Percentiles rank a stretch among this genome's conserved stretches.
Evolutionary conservation across 2,797 vertebrate species (phyloP).

Genomic region (Aselliscus stoliczkanus): DNA sequence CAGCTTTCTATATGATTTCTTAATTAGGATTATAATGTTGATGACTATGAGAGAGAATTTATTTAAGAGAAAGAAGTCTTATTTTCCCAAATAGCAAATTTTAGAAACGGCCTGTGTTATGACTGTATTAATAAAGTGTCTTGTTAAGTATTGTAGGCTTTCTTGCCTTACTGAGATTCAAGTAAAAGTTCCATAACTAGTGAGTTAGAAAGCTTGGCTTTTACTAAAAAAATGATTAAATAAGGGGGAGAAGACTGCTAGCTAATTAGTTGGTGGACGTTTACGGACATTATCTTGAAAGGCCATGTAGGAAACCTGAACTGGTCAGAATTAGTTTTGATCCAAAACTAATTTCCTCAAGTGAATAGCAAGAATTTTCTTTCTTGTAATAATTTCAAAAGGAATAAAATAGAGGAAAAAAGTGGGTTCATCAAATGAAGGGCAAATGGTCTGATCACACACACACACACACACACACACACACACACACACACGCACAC

Average conservation of each 20-base stretch:
- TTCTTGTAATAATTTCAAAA: conserved; percentile 46
- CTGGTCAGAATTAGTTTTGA: neutral
- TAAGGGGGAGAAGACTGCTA: neutral
- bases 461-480: neutral
- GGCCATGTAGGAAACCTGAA: neutral
- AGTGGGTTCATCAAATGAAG: conserved; percentile 33
- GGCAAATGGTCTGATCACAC: neutral
- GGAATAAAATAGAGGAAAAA: neutral
- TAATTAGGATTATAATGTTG: neutral
- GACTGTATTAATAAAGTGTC: neutral
- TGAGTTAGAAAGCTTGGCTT: conserved; percentile 21
- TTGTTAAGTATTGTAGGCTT: neutral
- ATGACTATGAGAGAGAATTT: neutral
- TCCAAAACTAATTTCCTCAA: conserved; percentile 53
- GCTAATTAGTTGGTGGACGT: neutral
- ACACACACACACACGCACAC: neutral
- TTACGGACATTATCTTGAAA: neutral
- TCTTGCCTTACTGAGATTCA: neutral
- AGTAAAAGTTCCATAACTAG: conserved; percentile 7
- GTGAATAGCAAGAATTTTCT: conserved; percentile 49
- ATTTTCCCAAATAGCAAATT: neutral
- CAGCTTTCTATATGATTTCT: neutral
- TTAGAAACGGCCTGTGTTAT: conserved; percentile 2
- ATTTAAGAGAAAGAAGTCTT: neutral
- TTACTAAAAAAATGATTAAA: neutral